phyloP scores from a whole-genome alignment of 2,797 vertebrate species.

The Smutsia gigantea region DNA sequence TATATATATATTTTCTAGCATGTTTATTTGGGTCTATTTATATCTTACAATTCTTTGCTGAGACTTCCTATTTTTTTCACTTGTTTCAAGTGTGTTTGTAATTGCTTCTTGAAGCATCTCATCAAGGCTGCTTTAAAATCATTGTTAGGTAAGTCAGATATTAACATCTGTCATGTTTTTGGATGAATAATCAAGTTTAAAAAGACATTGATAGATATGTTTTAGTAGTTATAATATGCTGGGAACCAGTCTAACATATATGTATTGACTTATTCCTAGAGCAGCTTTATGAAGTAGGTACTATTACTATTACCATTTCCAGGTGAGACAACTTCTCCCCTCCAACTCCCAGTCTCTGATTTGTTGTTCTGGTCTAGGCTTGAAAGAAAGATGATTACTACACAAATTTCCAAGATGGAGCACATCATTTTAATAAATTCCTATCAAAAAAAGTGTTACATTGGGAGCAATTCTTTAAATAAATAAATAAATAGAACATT shows the following conservation, averaged over 20 bases:
- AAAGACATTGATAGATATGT: not conserved
- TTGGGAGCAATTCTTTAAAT: not conserved
- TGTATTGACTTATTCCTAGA: not conserved
- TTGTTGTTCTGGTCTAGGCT: not conserved
- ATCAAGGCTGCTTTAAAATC: not conserved
- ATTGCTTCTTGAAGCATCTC: not conserved
- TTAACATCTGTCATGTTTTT: not conserved
- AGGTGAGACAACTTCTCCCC: not conserved
- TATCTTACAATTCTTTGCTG: not conserved
- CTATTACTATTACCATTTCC: not conserved
- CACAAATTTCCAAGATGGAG: not conserved
- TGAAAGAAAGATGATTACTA: not conserved
- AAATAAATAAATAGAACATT: not conserved
- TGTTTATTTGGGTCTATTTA: not conserved
- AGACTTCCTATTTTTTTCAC: not conserved
- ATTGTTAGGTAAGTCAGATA: not conserved
- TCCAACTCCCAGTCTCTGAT: not conserved
- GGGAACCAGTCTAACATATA: not conserved
- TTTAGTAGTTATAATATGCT: not conserved
- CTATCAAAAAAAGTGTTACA: not conserved
- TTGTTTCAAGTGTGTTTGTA: not conserved
- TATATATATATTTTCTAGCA: not conserved
- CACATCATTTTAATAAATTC: not conserved
- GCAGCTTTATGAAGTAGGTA: not conserved
- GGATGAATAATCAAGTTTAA: not conserved